Percentiles rank a stretch among this genome's conserved stretches.
Conservation (phyloP, 2,113 vertebrate species). For the Spilogale gracilis region DNA sequence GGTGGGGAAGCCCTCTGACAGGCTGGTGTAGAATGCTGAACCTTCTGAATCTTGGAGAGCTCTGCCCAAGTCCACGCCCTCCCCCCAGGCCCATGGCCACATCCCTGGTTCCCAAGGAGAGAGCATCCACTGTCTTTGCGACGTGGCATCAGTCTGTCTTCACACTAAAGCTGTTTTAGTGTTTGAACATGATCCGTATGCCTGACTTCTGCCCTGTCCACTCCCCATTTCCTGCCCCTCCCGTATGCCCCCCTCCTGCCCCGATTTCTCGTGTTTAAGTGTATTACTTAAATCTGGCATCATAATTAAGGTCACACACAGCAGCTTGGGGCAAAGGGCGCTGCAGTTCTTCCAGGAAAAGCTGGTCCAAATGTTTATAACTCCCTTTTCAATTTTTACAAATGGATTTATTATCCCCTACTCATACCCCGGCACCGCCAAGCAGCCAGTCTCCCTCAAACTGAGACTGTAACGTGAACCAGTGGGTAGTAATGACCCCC, state of each 20-base stretch:
- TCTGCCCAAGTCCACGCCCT: neutral
- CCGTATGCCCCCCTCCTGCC: too few species aligned
- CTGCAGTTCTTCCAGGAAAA: neutral
- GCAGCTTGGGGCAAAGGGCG: neutral
- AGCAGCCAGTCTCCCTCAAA: neutral
- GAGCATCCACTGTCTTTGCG: neutral
- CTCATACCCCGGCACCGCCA: neutral
- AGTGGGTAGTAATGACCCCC: neutral
- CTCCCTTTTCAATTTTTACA: neutral
- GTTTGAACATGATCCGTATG: neutral
- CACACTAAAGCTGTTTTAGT: neutral
- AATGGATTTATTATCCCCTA: neutral
- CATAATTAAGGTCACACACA: too few species aligned
- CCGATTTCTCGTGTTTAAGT: neutral
- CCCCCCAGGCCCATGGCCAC: neutral
- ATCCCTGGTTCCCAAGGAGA: neutral
- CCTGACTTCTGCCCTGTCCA: neutral
- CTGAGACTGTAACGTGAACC: neutral
- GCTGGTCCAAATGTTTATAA: neutral
- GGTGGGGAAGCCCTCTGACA: neutral
- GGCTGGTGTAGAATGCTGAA: too few species aligned
- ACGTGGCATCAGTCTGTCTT: neutral
- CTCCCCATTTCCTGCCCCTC: neutral
- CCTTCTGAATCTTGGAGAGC: neutral
- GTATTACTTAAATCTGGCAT: neutral